Evolutionary conservation across 2,888 invertebrate species (phyloP), one percentile per base, ranked within the genome.

Genomic region (Machimus rusticus): DNA sequence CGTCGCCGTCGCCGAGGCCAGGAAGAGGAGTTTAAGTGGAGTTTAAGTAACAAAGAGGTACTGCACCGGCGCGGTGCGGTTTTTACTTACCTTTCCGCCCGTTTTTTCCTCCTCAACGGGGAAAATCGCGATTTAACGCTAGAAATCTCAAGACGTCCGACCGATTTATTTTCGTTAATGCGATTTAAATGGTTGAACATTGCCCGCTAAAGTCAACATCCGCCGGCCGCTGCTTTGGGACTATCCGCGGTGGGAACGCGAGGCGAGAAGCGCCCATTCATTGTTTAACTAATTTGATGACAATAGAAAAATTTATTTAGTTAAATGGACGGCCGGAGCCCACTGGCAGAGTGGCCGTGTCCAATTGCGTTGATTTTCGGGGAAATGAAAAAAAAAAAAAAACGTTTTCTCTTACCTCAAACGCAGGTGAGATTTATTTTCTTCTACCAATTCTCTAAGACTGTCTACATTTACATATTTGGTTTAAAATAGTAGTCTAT

Each of bases 81-180:
- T 79, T 34, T 76, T 76, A 39, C 39, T 12, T 39, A 28, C 37
- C 19, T 76, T 76, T 76, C 37, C 39, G 34, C 9, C 19, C 34
- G 16, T 74, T 84, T 84, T 74, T 84, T 39, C 19, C 46, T 74
- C 74, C 55, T 74, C 39, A 77, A 55, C 57, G 39, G 28, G 78
- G 77, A 86, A 86, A 86, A 86, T 86, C 23, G 39, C 78, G 78
- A 86, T 86, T 86, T 86, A 86, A 86, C 86, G 86, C 86, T 78
- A 86, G 37, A 86, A 77, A 78, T 57, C 39, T 55, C 16, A 74
- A 37, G 46, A 85, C 74, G 39, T 28, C 74, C 74, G 46, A 74
- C 74, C 74, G 74, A 85, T 74, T 85, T 74, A 74, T 85, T 74
- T 85, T 74, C 74, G 74, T 74, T 85, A 85, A 85, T 85, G 85